Base-by-base conservation (phyloP, 2,888 invertebrate species). In the Malthinus seriepunctatus region DNA sequence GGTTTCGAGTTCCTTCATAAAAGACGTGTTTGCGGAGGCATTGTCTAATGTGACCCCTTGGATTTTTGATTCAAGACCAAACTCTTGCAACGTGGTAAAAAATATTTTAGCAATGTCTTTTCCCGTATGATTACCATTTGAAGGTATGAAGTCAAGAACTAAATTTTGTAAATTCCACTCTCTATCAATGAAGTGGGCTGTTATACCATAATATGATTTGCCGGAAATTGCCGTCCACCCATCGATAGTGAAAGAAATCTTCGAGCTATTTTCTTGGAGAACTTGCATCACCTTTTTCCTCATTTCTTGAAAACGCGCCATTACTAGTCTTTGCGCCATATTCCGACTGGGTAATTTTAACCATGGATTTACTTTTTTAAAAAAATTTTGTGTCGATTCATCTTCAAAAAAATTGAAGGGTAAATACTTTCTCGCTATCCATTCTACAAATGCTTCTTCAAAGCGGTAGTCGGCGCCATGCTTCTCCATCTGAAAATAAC, bases 241-340 rank as follows among this genome's bases (percentile, higher is more conserved):
- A 52, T 66, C 63, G 0, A 64, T 39, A 3, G 63, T 63, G 23
- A 65, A 60, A 15, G 59, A 55, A 51, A 65, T 55, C 34, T 63
- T 60, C 6, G 64, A 64, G 1, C 51, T 23, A 47, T 52, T 33
- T 32, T 57, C 6, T n/a, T 53, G 14, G n/a, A 65, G 14, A 14
- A 47, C 35, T 14, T 57, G 49, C n/a, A 63, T 49, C 2, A 60
- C 61, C 34, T 32, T 1, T 23, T n/a, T 9, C 14, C 47, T 23
- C 8, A 48, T 23, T 11, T 14, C n/a, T 3, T 34, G 5, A 12
- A 48, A 48, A 11, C 23, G 39, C 10, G 32, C n/a, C n/a, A 32
- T 15, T 32, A 54, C 34, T 39, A 32, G 14, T 9, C 9, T 7
- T 33, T 34, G 10, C 10, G 39, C 9, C 12, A 11, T 10, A 33